phyloP scores from a whole-genome alignment of 1,140 invertebrate genomes.

The Euglossa dilemma region DNA sequence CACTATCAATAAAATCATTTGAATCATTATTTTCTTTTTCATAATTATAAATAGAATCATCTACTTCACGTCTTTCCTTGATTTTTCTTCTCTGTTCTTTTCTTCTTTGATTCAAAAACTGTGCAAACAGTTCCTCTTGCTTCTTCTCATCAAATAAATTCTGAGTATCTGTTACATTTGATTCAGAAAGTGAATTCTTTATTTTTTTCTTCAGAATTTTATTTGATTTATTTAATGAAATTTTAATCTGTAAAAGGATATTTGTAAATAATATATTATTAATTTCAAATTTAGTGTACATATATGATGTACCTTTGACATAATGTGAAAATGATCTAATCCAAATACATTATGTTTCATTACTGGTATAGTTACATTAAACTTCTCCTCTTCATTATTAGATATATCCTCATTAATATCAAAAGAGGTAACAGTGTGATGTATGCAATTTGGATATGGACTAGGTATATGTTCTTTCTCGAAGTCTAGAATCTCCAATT shows the following conservation, averaged over 20 bases:
- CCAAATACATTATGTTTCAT: slow-evolving; percentile 89
- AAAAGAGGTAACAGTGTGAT: not conserved
- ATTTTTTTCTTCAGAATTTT: not conserved
- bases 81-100: slow-evolving; percentile 38
- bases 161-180: not conserved
- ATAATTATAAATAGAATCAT: not conserved
- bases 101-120: slow-evolving; percentile 60
- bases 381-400: slow-evolving; percentile 65
- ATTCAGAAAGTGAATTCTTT: not conserved
- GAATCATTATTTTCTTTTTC: slow-evolving; percentile 25
- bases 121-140: slow-evolving; percentile 53
- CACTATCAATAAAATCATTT: not conserved
- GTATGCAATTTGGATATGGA: not conserved
- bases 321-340: slow-evolving; percentile 86
- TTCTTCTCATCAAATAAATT: slow-evolving; percentile 43
- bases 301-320: slow-evolving; percentile 77
- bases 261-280: slow-evolving; percentile 9
- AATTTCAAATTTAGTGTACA: not conserved
- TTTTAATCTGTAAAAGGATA: slow-evolving; percentile 63
- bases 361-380: slow-evolving; percentile 67
- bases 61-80: not conserved
- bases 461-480: slow-evolving; percentile 84
- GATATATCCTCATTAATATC: slow-evolving; percentile 54
- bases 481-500: slow-evolving; percentile 84
- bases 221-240: slow-evolving; percentile 52